Evolutionary conservation across 2,888 invertebrate species (phyloP), one percentile per base, ranked within the genome.

Genomic region (Neoaliturus tenellus): DNA sequence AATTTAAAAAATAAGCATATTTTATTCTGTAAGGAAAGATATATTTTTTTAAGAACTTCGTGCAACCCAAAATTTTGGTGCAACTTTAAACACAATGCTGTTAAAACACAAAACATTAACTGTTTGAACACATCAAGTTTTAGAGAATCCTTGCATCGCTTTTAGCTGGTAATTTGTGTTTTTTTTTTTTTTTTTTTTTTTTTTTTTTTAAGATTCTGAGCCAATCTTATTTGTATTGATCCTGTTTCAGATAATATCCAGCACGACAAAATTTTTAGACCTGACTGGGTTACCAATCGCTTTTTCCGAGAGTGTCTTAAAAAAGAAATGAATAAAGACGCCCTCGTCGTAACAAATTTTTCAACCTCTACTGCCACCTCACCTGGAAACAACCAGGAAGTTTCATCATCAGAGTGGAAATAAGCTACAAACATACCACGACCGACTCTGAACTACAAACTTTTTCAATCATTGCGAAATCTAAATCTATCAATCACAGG

Each of bases 181-280:
- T n/a, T n/a, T n/a, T n/a, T n/a, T n/a, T n/a, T n/a, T n/a, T n/a
- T n/a, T n/a, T n/a, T n/a, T n/a, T n/a, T n/a, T n/a, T n/a, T n/a
- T n/a, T n/a, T n/a, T n/a, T n/a, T n/a, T n/a, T n/a, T n/a, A n/a
- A n/a, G n/a, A n/a, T n/a, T n/a, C n/a, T n/a, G n/a, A n/a, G n/a
- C n/a, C n/a, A n/a, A n/a, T n/a, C n/a, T n/a, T n/a, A n/a, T n/a
- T n/a, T n/a, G n/a, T n/a, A n/a, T n/a, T n/a, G n/a, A n/a, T n/a
- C n/a, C n/a, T n/a, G n/a, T 88, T 88, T 87, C 86, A 88, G 80
- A 51, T 86, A 85, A 88, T 35, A 78, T 8, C 48, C 71, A 25
- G 33, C 41, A 33, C n/a, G 5, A 33, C 51, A 51, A 10, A 82
- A 83, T 44, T 48, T 6, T 44, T 41, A 69, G 14, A 8, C 44